Evolutionary conservation across 2,888 invertebrate species (phyloP).

Genomic region (Oxycera nigricornis): DNA sequence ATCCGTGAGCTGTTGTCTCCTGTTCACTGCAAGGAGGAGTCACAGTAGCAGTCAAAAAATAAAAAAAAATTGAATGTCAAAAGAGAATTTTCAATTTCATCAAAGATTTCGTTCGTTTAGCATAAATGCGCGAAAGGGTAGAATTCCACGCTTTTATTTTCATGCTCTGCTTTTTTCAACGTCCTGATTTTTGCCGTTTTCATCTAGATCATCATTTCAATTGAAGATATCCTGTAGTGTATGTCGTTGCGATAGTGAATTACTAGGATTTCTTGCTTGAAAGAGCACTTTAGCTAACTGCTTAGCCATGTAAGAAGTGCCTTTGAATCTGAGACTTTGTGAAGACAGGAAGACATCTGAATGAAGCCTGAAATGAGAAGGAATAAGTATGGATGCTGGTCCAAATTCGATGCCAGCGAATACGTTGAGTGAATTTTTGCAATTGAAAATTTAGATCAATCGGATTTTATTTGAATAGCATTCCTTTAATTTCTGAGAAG

Average conservation of each 20-base stretch:
- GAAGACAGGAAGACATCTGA: constrained; percentile 7
- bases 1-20: neutral
- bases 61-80: constrained; percentile 28
- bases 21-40: neutral
- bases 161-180: neutral
- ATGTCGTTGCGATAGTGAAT: neutral
- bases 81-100: constrained; percentile 31
- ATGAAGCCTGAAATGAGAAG: neutral
- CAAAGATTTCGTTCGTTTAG: neutral
- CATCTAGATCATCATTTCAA: neutral
- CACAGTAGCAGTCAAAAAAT: neutral
- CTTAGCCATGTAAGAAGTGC: neutral
- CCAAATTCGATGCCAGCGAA: neutral
- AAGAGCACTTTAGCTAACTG: neutral
- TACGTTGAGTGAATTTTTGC: neutral
- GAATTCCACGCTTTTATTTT: constrained; percentile 1
- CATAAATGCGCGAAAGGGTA: constrained; percentile 14
- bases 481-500: neutral
- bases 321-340: neutral
- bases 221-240: neutral
- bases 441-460: constrained; percentile 25
- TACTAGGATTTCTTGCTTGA: neutral
- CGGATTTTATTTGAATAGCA: constrained; percentile 22
- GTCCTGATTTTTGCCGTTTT: neutral
- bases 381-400: constrained; percentile 16